Evolutionary conservation across 2,113 vertebrate species (phyloP), one percentile per base, ranked within the genome.

Genomic region (Sphaerodactylus townsendi): DNA sequence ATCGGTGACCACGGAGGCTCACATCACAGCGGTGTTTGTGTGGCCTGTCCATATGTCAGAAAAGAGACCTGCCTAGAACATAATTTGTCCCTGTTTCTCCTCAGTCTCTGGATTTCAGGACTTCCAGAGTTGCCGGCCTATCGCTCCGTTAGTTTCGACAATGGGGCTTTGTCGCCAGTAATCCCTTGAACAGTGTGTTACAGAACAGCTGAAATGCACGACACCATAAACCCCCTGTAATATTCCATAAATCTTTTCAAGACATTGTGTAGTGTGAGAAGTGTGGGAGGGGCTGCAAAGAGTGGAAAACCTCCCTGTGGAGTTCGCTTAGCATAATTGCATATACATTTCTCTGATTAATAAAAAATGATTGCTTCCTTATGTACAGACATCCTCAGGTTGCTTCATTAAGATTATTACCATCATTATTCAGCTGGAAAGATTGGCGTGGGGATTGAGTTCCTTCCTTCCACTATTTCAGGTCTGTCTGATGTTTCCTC

Each of bases 101-200:
- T 92, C 91, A 92, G 90, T 89, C 28, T 46, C 30, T 33, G 83
- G 87, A 92, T 83, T 95, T 89, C 91, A 92, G 93, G 88, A 89
- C 88, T 89, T 72, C 85, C 91, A 92, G 94, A 85, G 80, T 89
- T 90, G 80, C 77, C 88, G 92, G 93, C 93, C 93, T 95, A 77
- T 19, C 53, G 10, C n/a, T 59, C 39, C 39, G 9, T 96, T 95
- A 96, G 95, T 95, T 96, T 95, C 93, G 96, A 94, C 95, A 95
- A 89, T 92, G 91, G 92, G 90, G 90, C 94, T 95, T 95, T 96
- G 95, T 96, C 95, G 95, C 89, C 84, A 89, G 90, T 96, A 96
- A 96, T 96, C 96, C 95, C 96, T 96, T 96, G 95, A 96, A 96
- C 96, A 92, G 93, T 94, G 95, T 93, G 94, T 95, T 94, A 93